Conservation (phyloP, 2,113 vertebrate species). For the Burhinus oedicnemus region DNA sequence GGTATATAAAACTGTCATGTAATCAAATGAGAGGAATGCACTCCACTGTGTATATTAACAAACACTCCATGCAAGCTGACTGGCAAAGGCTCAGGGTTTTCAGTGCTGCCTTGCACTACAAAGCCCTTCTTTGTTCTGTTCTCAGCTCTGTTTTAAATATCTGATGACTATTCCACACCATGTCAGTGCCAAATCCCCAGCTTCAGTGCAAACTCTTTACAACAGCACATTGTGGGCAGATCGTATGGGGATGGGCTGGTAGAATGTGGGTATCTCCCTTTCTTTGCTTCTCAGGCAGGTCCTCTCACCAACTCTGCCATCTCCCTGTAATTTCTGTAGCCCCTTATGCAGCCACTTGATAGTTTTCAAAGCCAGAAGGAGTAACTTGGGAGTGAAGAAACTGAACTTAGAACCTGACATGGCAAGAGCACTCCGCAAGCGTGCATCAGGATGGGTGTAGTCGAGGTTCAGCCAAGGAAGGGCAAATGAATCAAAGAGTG, state of each 20-base stretch:
- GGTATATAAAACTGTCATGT: conserved; percentile 58
- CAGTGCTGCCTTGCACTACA: conserved; percentile 61
- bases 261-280: conserved; percentile 50
- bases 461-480: conserved; percentile 31
- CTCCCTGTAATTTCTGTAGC: conserved; percentile 37
- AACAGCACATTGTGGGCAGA: conserved; percentile 75
- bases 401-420: background rate
- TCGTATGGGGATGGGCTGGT: conserved; percentile 15
- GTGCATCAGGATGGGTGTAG: conserved; percentile 45
- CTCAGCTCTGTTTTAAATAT: conserved; percentile 80
- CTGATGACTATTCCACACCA: conserved; percentile 74
- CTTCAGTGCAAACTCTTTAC: conserved; percentile 71
- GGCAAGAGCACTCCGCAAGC: background rate
- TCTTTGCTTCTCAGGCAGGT: conserved; percentile 59
- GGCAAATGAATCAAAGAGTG: conserved; percentile 51
- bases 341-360: conserved; percentile 31
- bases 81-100: conserved; percentile 45
- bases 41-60: conserved; percentile 56
- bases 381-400: background rate
- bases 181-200: conserved; percentile 73
- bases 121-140: conserved; percentile 79
- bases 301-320: conserved; percentile 27
- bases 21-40: conserved; percentile 63
- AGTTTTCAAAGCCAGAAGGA: conserved; percentile 7
- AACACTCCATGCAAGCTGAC: conserved; percentile 50